Percentiles rank a stretch among this genome's conserved stretches.
phyloP scores from a whole-genome alignment of 2,113 vertebrate species.

The Asarcornis scutulata region DNA sequence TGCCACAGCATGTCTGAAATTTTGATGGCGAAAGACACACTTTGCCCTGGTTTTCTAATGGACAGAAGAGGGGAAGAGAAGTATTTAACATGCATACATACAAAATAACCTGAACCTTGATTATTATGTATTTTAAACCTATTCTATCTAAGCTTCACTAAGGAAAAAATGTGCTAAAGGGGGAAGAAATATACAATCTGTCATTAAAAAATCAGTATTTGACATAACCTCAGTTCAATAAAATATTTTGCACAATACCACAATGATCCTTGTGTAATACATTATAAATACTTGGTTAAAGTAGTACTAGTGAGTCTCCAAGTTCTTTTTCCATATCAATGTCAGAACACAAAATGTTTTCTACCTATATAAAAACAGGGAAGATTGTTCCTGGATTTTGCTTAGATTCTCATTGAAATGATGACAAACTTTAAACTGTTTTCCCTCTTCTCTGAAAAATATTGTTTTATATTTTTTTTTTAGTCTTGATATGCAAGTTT shows the following conservation, averaged over 20 bases:
- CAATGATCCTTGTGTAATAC: neutral
- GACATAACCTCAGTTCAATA: neutral
- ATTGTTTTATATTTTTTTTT: neutral
- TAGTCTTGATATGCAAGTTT: neutral
- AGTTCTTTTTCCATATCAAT: neutral
- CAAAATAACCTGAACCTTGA: neutral
- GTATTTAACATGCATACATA: neutral
- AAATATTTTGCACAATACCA: slow-evolving; percentile 5
- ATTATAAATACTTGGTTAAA: slow-evolving; percentile 25
- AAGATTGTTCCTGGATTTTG: neutral
- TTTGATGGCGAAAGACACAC: neutral
- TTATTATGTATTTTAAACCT: neutral
- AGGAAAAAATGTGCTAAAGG: neutral
- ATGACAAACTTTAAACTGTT: neutral
- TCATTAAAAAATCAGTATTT: slow-evolving; percentile 5
- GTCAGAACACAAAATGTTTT: neutral
- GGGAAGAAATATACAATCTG: neutral
- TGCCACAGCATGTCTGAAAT: neutral
- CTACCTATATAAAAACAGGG: neutral
- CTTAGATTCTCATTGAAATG: slow-evolving; percentile 22
- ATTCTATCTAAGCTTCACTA: neutral
- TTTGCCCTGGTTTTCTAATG: neutral
- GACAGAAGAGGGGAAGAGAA: neutral
- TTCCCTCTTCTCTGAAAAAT: neutral
- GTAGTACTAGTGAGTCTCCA: neutral